Percentiles rank a stretch among this genome's conserved stretches.
phyloP scores from a whole-genome alignment of 2,888 invertebrate species.

The Limulus polyphemus region DNA sequence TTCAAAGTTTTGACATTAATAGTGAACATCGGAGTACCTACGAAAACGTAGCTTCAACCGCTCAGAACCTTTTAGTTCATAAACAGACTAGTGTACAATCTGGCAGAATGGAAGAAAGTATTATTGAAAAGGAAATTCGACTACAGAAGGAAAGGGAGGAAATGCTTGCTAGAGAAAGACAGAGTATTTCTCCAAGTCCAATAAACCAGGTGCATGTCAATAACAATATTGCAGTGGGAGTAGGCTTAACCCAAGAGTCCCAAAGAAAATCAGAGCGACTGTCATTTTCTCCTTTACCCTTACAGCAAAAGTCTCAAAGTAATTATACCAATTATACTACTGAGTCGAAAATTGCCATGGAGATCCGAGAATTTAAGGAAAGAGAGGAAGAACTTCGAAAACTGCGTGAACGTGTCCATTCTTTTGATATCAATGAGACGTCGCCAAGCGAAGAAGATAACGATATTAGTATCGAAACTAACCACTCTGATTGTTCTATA shows the following conservation, averaged over 20 bases:
- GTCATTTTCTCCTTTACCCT: too few relatives aligned
- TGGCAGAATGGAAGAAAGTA: background rate
- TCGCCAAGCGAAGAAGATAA: background rate
- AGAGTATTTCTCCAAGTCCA: background rate
- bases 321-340: background rate
- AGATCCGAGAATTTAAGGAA: slow-evolving; percentile 41
- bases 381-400: slow-evolving; percentile 42
- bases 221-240: too few relatives aligned
- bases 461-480: background rate
- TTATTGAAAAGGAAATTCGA: background rate
- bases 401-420: slow-evolving; percentile 24
- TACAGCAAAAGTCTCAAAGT: too few relatives aligned
- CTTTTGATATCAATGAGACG: background rate
- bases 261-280: too few relatives aligned
- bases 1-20: too few relatives aligned
- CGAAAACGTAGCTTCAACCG: too few relatives aligned
- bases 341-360: slow-evolving; percentile 37
- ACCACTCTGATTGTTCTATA: background rate
- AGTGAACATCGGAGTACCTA: too few relatives aligned
- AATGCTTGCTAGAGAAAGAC: background rate
- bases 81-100: too few relatives aligned
- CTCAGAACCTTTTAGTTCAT: too few relatives aligned
- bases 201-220: too few relatives aligned
- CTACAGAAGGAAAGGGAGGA: background rate
- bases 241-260: too few relatives aligned